Percentiles rank a stretch among this genome's conserved stretches.
phyloP scores from a whole-genome alignment of 2,113 vertebrate genomes.

The Raja brachyura region DNA sequence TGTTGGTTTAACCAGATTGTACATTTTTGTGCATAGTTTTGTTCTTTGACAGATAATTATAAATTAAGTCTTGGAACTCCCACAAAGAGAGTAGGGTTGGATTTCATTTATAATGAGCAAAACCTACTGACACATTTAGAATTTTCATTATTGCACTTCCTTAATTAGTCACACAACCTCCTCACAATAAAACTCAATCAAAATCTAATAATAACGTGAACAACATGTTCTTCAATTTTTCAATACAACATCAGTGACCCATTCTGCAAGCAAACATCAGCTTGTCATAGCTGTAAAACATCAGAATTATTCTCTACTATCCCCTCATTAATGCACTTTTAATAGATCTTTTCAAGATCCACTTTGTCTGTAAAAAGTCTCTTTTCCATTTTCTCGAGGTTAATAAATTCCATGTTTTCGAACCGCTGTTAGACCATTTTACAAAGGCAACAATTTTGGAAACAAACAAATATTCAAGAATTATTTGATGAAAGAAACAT shows the following conservation, averaged over 20 bases:
- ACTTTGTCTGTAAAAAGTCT: not conserved
- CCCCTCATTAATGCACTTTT: not conserved
- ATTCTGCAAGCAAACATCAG: not conserved
- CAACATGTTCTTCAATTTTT: not conserved
- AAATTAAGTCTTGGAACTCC: not conserved
- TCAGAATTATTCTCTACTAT: not conserved
- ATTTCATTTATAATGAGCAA: not conserved
- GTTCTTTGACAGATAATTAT: not conserved
- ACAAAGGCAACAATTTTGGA: not conserved
- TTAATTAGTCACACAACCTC: not conserved
- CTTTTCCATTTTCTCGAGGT: not conserved
- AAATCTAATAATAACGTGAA: not conserved
- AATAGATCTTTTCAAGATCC: not conserved
- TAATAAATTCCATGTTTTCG: not conserved
- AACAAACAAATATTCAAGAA: not conserved
- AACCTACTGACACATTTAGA: not conserved
- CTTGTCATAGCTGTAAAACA: not conserved
- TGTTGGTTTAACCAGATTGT: not conserved
- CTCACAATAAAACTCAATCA: not conserved
- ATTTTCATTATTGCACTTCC: not conserved
- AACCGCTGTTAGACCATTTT: not conserved
- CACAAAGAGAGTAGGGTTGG: not conserved
- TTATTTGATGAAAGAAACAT: not conserved
- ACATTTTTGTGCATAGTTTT: not conserved
- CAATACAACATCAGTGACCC: not conserved